Evolutionary conservation across 2,797 vertebrate species (phyloP).

Genomic region (Cetoscarus ocellatus): DNA sequence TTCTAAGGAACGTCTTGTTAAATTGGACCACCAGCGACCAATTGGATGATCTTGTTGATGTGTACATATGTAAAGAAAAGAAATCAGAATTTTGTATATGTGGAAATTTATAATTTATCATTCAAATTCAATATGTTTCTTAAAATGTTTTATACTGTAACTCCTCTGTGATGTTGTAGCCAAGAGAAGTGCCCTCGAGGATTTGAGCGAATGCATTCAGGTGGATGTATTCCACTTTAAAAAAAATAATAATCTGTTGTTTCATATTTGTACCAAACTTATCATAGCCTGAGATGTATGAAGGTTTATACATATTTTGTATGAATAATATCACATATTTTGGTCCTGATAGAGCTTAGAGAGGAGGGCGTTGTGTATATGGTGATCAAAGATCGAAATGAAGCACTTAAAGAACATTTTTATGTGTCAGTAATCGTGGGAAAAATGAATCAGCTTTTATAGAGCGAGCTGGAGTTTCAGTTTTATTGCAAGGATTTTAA

Average conservation of each 20-base stretch:
- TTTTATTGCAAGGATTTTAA: neutral
- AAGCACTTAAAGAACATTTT: conserved; percentile 79
- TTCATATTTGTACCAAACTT: conserved; percentile 77
- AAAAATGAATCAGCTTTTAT: conserved; percentile 2
- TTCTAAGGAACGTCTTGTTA: conserved; percentile 75
- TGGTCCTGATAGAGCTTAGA: conserved; percentile 57
- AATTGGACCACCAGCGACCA: conserved; percentile 27
- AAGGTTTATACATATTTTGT: conserved; percentile 81
- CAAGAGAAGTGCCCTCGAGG: conserved; percentile 80
- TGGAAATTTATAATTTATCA: conserved; percentile 85
- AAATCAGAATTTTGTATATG: conserved; percentile 79
- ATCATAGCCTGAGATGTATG: conserved; percentile 77
- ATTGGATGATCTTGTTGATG: conserved; percentile 57
- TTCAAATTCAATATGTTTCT: conserved; percentile 83
- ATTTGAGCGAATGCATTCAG: conserved; percentile 78
- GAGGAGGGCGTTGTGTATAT: conserved; percentile 49
- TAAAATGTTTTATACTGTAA: conserved; percentile 82
- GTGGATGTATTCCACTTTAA: conserved; percentile 62
- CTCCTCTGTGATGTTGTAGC: conserved; percentile 74
- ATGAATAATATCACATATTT: conserved; percentile 72
- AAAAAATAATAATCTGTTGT: conserved; percentile 57
- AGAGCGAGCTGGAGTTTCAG: no score
- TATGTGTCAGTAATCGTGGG: conserved; percentile 44
- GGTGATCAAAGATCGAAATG: conserved; percentile 68
- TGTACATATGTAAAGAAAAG: conserved; percentile 80